Base-by-base conservation (phyloP, 2,888 invertebrate species). In the Tenthredo scrophulariae region DNA sequence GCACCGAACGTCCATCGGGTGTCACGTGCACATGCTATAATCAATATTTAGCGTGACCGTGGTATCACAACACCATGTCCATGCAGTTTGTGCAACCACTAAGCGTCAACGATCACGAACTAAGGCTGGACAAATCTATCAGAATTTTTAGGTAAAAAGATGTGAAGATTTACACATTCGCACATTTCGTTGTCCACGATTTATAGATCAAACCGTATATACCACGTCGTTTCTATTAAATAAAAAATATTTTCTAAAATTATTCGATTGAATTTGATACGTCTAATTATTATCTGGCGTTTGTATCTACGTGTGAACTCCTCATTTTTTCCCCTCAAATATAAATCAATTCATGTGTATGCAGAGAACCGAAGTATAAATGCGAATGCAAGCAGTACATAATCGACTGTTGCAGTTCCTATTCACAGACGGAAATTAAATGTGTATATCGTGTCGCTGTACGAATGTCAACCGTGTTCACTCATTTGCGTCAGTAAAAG, bases 41-140 rank as follows among this genome's bases (percentile, higher is more conserved):
- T 93, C 93, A 93, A 93, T 93, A 93, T 93, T 93, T 92, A 92
- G 91, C 92, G 91, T 92, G 91, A 92, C 90, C 92, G 90, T 92
- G 92, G 93, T 93, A 93, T 92, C 92, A 92, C 92, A 93, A 92
- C 46, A 29, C 80, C 33, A 37, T 67, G 82, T 22, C 22, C 37
- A 37, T 29, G 18, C 82, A 40, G 37, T 67, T 67, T 83, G 29
- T 67, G 82, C 82, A 67, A 67, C 43, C 46, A 43, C 46, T 62
- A 77, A 54, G 43, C 54, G 50, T 77, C 33, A 77, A 50, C 33
- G 54, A n/a, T 33, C 43, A 54, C 54, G 2, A 50, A 77, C 33
- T 46, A 26, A 7, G 29, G 15, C 74, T 26, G 5, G n/a, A 22
- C 46, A 22, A 40, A 26, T 13, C 4, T 43, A 37, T 74, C 10